Evolutionary conservation across 2,797 vertebrate genomes (phyloP).

Genomic region (Sarcoramphus papa): DNA sequence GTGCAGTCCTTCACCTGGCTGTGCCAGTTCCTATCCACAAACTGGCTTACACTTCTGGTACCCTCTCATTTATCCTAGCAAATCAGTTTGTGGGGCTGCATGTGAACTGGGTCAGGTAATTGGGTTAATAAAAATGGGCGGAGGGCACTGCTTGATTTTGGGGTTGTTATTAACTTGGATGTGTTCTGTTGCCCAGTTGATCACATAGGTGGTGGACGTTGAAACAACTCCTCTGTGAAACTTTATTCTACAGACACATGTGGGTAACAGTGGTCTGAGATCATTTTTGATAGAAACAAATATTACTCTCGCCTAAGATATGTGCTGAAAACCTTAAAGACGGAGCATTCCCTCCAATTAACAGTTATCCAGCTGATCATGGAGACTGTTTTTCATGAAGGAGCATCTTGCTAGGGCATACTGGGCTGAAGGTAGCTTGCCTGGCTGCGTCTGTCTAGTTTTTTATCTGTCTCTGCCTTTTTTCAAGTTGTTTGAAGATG

Average conservation of each 20-base stretch:
- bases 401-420: not conserved
- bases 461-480: not conserved
- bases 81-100: slow-evolving; percentile 4
- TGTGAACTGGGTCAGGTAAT: not conserved
- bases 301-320: not conserved
- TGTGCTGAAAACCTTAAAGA: not conserved
- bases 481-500: not conserved
- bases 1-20: not conserved
- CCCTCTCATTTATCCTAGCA: slow-evolving; percentile 18
- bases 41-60: not conserved
- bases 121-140: not conserved
- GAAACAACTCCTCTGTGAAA: not conserved
- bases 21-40: not conserved
- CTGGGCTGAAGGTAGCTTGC: not conserved
- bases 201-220: not conserved
- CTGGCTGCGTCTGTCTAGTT: not conserved
- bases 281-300: not conserved
- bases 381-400: not conserved
- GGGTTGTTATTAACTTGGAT: not conserved
- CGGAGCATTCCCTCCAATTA: not conserved
- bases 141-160: not conserved
- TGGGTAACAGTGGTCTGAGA: not conserved
- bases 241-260: accelerated
- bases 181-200: not conserved
- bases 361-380: not conserved